These are phyloP conservation scores for Pseudococcus viburni DNA, from an alignment of 2,888 invertebrate species.

Conservation along the genomic window DNA sequence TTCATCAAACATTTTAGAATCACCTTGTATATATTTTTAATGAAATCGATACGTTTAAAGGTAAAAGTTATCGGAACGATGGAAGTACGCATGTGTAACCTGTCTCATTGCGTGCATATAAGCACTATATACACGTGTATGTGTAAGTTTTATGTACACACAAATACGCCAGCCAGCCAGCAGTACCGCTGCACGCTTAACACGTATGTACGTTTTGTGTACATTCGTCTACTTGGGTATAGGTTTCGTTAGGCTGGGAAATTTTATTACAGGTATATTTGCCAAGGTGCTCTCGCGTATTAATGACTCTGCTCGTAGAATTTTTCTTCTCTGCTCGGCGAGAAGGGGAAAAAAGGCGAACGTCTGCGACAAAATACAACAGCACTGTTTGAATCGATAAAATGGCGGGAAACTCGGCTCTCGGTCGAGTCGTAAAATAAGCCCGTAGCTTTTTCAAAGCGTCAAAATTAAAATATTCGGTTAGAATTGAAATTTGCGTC, in stretches of 20 bases:
- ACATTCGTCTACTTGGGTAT: background rate
- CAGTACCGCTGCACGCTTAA: background rate
- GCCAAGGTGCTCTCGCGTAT: conserved; percentile 6
- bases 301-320: background rate
- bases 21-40: conserved; percentile 60
- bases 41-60: conserved; percentile 63
- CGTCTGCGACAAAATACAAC: conserved; percentile 57
- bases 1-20: conserved; percentile 56
- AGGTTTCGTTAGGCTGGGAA: background rate
- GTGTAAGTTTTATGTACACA: conserved; percentile 23
- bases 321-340: background rate
- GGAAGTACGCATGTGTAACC: conserved; percentile 54
- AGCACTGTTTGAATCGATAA: conserved; percentile 45
- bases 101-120: conserved; percentile 45
- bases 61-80: conserved; percentile 55
- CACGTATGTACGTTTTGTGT: background rate
- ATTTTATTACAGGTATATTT: background rate
- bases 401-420: conserved; percentile 50
- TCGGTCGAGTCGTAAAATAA: conserved; percentile 4
- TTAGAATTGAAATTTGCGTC: conserved; percentile 29
- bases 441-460: conserved; percentile 45
- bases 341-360: background rate
- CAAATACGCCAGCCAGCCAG: conserved; percentile 3
- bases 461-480: conserved; percentile 50
- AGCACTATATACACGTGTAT: conserved; percentile 16